A percentile compares a stretch with the other conserved stretches of the same genome.
Conservation (phyloP, 2,797 vertebrate genomes). For the Pseudomugil tenellus region DNA sequence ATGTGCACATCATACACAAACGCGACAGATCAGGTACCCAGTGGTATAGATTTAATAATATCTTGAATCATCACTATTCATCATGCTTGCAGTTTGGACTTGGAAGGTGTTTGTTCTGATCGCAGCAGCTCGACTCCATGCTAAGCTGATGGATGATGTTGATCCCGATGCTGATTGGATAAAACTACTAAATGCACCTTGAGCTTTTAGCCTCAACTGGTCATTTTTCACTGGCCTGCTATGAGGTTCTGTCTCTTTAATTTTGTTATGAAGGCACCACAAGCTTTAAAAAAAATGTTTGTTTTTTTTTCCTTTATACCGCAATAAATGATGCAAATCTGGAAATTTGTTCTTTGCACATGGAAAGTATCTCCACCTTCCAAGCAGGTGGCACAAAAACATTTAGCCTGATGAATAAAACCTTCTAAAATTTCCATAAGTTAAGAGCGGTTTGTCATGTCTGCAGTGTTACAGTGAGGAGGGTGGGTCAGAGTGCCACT, state of each 20-base stretch:
- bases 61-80: background rate
- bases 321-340: slow-evolving; percentile 19
- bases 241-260: background rate
- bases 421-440: background rate
- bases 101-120: background rate
- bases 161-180: background rate
- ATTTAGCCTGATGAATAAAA: background rate
- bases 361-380: background rate
- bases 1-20: slow-evolving; percentile 45
- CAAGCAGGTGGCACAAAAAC: background rate
- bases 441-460: background rate
- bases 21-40: slow-evolving; percentile 51
- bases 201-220: background rate
- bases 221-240: background rate
- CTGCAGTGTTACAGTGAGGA: background rate
- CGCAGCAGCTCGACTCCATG: background rate
- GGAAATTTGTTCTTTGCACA: background rate
- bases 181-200: background rate
- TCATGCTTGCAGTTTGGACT: background rate
- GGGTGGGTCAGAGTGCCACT: background rate
- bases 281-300: background rate
- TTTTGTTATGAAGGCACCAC: background rate
- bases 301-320: no score
- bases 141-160: background rate
- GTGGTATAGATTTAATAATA: background rate